phyloP scores from a whole-genome alignment of 2,797 vertebrate genomes.

The Enteromius fasciolatus region DNA sequence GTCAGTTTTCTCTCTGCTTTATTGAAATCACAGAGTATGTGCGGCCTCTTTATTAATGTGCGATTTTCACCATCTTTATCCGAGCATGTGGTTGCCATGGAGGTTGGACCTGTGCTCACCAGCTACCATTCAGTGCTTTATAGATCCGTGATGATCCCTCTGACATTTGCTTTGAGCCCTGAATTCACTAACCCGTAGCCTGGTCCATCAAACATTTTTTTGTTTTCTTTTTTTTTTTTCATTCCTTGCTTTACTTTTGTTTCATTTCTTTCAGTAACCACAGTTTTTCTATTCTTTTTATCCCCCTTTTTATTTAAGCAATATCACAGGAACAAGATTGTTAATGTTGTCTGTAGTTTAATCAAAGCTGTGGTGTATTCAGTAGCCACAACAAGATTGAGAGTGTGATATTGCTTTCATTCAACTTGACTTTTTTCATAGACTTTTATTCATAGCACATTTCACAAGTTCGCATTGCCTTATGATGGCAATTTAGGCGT shows the following conservation, averaged over 20 bases:
- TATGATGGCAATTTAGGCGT: no score
- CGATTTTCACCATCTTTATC: slow-evolving; percentile 67
- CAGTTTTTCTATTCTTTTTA: not conserved
- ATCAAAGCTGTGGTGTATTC: slow-evolving; percentile 11
- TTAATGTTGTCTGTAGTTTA: not conserved
- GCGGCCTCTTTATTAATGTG: slow-evolving; percentile 74
- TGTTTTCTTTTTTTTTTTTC: not conserved
- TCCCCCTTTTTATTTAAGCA: not conserved
- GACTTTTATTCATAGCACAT: not conserved
- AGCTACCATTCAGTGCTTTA: slow-evolving; percentile 39
- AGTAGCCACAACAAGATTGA: not conserved
- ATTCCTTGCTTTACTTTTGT: not conserved
- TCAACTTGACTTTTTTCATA: not conserved
- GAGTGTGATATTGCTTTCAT: slow-evolving; percentile 15
- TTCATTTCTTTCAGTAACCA: not conserved
- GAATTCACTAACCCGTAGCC: slow-evolving; percentile 21
- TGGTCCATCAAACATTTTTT: slow-evolving; percentile 23
- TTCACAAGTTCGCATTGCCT: not conserved
- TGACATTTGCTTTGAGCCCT: slow-evolving; percentile 35
- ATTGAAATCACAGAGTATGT: slow-evolving; percentile 69
- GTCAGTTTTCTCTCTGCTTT: slow-evolving; percentile 53
- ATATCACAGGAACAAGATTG: not conserved
- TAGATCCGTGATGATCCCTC: slow-evolving; percentile 52
- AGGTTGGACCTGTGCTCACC: slow-evolving; percentile 59
- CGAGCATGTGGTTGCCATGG: slow-evolving; percentile 69